These are phyloP conservation scores for Cyprinodon brontotheroides DNA, from an alignment of 2,113 vertebrate species.

Conservation along the genomic window DNA sequence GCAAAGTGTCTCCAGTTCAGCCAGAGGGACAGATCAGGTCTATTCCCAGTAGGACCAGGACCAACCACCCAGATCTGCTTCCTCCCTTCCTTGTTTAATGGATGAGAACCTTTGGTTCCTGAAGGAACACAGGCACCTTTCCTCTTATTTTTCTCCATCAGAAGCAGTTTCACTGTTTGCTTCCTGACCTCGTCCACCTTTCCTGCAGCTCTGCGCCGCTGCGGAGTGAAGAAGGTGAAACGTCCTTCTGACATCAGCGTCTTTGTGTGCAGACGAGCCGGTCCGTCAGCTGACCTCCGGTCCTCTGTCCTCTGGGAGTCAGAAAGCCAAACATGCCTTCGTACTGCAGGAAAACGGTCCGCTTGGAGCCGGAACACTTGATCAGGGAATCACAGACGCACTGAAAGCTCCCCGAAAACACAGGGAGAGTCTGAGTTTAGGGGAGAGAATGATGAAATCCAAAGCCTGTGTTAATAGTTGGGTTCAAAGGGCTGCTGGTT, in stretches of 20 bases:
- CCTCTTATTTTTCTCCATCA: neutral
- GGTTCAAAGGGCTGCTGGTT: neutral
- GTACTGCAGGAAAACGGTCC: constrained; percentile 46
- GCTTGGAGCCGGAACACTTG: neutral
- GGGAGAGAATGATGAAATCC: neutral
- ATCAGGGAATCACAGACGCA: neutral
- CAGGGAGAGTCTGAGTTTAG: neutral
- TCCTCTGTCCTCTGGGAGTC: constrained; percentile 14
- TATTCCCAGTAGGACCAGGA: too few species aligned
- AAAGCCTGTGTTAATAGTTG: neutral
- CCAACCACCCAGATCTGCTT: too few species aligned
- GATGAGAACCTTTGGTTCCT: too few species aligned
- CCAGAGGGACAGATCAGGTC: neutral
- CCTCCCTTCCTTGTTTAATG: too few species aligned
- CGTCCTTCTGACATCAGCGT: constrained; percentile 38
- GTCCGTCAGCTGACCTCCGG: constrained; percentile 11
- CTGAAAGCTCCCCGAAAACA: neutral
- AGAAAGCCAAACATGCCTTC: constrained; percentile 5
- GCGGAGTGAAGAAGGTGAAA: constrained; percentile 17
- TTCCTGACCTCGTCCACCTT: neutral
- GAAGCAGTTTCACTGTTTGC: neutral
- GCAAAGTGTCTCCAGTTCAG: neutral
- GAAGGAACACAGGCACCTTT: too few species aligned
- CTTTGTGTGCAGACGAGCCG: constrained; percentile 12
- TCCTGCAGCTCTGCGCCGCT: neutral